phyloP scores from a whole-genome alignment of 2,797 vertebrate species.

The Microctenopoma stevenorrisi region DNA sequence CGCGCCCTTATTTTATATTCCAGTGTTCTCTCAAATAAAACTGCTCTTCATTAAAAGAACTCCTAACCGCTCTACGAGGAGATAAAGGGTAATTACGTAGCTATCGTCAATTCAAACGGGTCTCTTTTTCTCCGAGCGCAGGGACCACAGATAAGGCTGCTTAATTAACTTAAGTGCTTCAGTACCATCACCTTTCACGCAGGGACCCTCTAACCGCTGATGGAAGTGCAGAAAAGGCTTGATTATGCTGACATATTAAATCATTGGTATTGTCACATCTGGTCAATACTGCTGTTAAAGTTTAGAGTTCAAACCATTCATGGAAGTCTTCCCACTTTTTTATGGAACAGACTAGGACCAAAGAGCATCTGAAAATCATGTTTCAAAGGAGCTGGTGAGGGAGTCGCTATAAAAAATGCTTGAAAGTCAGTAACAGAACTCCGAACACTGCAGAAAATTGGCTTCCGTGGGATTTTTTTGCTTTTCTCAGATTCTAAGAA shows the following conservation, averaged over 20 bases:
- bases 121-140: slow-evolving; percentile 62
- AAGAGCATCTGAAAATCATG: slow-evolving; percentile 16
- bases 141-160: slow-evolving; percentile 76
- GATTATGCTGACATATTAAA: slow-evolving; percentile 68
- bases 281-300: slow-evolving; percentile 63
- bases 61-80: slow-evolving; percentile 62
- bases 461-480: slow-evolving; percentile 8
- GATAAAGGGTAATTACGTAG: slow-evolving; percentile 80
- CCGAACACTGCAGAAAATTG: background rate
- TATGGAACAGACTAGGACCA: background rate
- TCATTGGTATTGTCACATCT: slow-evolving; percentile 67
- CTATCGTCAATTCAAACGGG: slow-evolving; percentile 74
- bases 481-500: slow-evolving; percentile 19
- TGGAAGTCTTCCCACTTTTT: slow-evolving; percentile 26
- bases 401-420: slow-evolving; percentile 3
- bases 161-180: slow-evolving; percentile 83
- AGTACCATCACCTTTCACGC: slow-evolving; percentile 75
- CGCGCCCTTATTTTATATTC: slow-evolving; percentile 47
- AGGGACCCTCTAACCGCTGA: slow-evolving; percentile 63
- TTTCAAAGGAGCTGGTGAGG: slow-evolving; percentile 8
- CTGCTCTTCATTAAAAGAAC: slow-evolving; percentile 72
- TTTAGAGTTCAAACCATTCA: slow-evolving; percentile 56
- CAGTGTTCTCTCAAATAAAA: slow-evolving; percentile 67
- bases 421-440: slow-evolving; percentile 26
- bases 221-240: slow-evolving; percentile 60